Percentiles rank a stretch among this genome's conserved stretches.
These are phyloP conservation scores for Brachyhypopomus gauderio DNA, from an alignment of 2,113 vertebrate genomes.

Conservation along the genomic window DNA sequence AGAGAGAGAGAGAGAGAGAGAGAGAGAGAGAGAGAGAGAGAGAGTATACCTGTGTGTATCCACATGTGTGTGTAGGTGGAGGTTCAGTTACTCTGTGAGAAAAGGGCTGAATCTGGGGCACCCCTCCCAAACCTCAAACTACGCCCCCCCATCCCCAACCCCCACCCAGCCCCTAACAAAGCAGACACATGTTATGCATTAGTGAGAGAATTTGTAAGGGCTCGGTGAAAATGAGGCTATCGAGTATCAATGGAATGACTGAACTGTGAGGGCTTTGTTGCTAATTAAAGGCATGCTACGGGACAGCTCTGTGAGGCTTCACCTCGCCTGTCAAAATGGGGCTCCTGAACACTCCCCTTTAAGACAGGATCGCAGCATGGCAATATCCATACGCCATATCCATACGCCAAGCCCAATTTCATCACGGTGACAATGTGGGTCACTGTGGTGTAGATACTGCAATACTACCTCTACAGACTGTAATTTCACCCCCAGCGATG, in stretches of 20 bases:
- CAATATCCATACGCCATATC: background rate
- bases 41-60: background rate
- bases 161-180: conserved; percentile 15
- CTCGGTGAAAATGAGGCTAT: conserved; percentile 35
- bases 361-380: conserved; percentile 37
- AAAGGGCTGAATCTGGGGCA: conserved; percentile 12
- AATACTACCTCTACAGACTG: background rate
- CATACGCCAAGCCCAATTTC: conserved; percentile 19
- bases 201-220: conserved; percentile 35
- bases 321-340: background rate
- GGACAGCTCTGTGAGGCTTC: background rate
- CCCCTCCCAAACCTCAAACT: conserved; percentile 36
- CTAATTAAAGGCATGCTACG: conserved; percentile 42
- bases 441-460: background rate
- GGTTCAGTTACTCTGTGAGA: conserved; percentile 10
- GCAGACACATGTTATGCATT: conserved; percentile 37
- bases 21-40: background rate
- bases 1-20: too few species aligned
- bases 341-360: background rate
- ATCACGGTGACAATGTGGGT: background rate
- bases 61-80: background rate
- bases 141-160: conserved; percentile 15
- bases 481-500: background rate
- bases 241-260: conserved; percentile 22
- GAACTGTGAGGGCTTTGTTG: background rate